These are phyloP conservation scores for Ictalurus punctatus DNA, from an alignment of 2,113 vertebrate genomes.

Conservation along the genomic window DNA sequence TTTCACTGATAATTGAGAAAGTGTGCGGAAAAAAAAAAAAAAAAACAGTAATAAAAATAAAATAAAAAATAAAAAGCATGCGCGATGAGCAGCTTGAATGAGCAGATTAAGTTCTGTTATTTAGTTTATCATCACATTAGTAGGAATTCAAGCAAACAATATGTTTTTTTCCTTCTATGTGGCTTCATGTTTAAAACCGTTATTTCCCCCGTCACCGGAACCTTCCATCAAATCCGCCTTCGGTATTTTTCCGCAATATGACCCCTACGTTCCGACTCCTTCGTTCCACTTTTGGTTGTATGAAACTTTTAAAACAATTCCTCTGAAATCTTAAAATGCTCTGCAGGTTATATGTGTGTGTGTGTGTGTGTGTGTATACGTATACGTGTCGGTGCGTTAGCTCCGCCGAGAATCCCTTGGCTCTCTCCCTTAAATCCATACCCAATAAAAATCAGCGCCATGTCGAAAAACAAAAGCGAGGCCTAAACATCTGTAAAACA, in stretches of 20 bases:
- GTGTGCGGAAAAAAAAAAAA: background rate
- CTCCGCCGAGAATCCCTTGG: conserved; percentile 69
- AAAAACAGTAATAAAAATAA: background rate
- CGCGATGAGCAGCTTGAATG: background rate
- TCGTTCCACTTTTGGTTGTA: background rate
- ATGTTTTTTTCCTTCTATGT: background rate
- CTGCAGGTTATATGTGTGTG: background rate
- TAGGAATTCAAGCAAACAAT: background rate
- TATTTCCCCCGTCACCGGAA: background rate
- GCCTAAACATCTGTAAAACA: conserved; percentile 79
- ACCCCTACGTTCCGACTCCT: background rate
- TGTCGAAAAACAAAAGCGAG: conserved; percentile 76
- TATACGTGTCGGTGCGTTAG: conserved; percentile 38
- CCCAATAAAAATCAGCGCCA: conserved; percentile 78
- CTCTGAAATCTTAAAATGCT: background rate
- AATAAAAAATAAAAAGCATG: background rate
- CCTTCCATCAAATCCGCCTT: background rate
- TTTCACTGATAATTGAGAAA: background rate
- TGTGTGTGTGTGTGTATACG: conserved; percentile 44
- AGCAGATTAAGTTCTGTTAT: background rate
- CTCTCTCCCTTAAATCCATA: conserved; percentile 76
- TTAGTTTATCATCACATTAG: background rate
- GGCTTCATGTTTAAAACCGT: background rate
- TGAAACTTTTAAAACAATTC: background rate
- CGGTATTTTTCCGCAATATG: background rate